Base-by-base conservation (phyloP, 1,140 invertebrate species). In the Episyrphus balteatus region DNA sequence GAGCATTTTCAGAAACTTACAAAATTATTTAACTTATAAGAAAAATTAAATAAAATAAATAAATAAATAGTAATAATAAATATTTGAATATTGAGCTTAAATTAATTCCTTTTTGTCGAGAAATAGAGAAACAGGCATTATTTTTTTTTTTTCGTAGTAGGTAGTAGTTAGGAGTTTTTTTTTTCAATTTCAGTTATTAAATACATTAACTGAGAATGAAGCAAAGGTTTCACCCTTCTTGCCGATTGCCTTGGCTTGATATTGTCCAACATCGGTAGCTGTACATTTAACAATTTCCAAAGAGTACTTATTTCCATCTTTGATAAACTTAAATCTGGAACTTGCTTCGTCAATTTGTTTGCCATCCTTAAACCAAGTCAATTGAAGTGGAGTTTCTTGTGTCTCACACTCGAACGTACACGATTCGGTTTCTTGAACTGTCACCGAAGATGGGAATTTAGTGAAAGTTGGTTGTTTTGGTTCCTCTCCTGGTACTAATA, bases 361-460 rank as follows among this genome's bases (percentile, higher is more conserved):
- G 53, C 86, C 86, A 71, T 94, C 92, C 72, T 94, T 94, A 54
- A 89, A 70, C 93, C 93, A 97, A 51, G 74, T 73, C 19, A 82
- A 70, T 57, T 77, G 75, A 38, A 81, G 69, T 49, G 76, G 73
- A 58, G 70, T 69, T 12, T 70, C 69, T 55, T 66, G 54, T 2
- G 55, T 40, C 42, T 67, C 61, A 36, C 62, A 66, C 17, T 62
- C 58, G 17, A 96, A 92, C 51, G 77, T 79, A 41, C 85, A 83
- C 33, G 79, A 75, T 70, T 91, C 87, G 53, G 83, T 85, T 69
- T 88, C 82, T 52, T 77, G 76, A 50, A 93, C 77, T 51, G 89
- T 93, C 64, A 81, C 78, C 51, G 92, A 96, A 57, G 80, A 75
- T 49, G 93, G 92, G 82, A 92, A 96, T 75, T 81, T 83, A 68